phyloP scores from a whole-genome alignment of 1,140 invertebrate species.

The Streblospio benedicti region DNA sequence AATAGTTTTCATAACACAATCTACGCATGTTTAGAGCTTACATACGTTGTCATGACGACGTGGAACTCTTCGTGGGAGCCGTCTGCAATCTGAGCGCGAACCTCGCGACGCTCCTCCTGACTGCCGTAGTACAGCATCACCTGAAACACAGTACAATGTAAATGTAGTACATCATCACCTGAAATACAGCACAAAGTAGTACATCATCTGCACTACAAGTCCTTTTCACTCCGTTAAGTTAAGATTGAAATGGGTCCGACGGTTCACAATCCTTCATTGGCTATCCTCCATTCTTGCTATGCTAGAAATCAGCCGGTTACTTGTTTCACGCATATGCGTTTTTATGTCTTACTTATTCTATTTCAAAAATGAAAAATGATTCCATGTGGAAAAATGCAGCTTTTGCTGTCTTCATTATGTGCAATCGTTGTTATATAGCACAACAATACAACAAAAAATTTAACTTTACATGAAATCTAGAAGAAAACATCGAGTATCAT shows the following conservation, averaged over 20 bases:
- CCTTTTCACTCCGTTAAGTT: not conserved
- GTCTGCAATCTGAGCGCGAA: slow-evolving; percentile 68
- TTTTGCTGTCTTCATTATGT: no score
- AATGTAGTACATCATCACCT: slow-evolving; percentile 49
- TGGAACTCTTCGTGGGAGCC: slow-evolving; percentile 63
- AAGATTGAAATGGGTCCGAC: not conserved
- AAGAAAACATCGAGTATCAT: no score
- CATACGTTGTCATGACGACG: slow-evolving; percentile 76
- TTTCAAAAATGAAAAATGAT: no score
- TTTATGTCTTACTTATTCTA: no score
- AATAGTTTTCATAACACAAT: not conserved
- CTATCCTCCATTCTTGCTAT: not conserved
- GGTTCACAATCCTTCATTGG: not conserved
- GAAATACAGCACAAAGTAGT: not conserved
- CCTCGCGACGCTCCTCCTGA: slow-evolving; percentile 68
- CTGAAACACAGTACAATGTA: slow-evolving; percentile 74
- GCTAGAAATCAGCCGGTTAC: not conserved
- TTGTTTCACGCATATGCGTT: no score
- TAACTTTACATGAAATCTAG: no score
- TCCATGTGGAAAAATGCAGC: no score
- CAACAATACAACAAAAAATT: no score
- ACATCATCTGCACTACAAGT: not conserved
- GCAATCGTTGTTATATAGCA: no score
- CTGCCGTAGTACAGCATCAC: slow-evolving; percentile 77
- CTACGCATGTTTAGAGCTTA: not conserved